These are phyloP conservation scores for Poeciliopsis infans DNA, from an alignment of 2,797 vertebrate genomes.

Conservation along the genomic window DNA sequence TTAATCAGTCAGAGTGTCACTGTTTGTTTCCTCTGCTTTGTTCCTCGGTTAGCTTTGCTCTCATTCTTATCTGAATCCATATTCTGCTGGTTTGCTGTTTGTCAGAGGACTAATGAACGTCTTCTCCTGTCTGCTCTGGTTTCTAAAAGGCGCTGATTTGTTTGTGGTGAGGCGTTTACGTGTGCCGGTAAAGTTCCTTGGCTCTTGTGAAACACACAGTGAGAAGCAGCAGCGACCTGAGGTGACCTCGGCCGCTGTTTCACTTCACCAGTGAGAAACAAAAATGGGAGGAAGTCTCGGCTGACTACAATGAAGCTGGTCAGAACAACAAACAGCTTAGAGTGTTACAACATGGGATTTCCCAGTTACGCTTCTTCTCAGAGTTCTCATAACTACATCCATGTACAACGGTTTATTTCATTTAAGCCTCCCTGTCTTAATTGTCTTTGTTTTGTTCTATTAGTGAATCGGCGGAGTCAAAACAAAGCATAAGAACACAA, in stretches of 20 bases:
- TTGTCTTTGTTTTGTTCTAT: background rate
- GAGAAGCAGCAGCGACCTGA: background rate
- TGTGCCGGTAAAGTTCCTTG: background rate
- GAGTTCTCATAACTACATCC: background rate
- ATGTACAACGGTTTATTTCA: background rate
- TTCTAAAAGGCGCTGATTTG: background rate
- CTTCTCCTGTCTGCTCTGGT: background rate
- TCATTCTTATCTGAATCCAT: background rate
- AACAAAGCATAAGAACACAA: background rate
- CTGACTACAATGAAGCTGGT: background rate
- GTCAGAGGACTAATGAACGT: background rate
- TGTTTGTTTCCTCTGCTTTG: background rate
- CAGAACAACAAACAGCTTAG: background rate
- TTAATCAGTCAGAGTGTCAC: slow-evolving; percentile 11
- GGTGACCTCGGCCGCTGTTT: background rate
- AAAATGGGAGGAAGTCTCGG: background rate
- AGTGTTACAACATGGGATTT: background rate
- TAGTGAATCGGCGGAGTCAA: background rate
- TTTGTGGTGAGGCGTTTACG: background rate
- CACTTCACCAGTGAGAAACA: background rate
- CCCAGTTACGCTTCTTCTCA: background rate
- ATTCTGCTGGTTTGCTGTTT: slow-evolving; percentile 3
- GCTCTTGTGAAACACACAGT: background rate
- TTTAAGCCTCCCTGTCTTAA: background rate
- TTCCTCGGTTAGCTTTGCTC: background rate